Percentiles rank a stretch among this genome's conserved stretches.
Conservation (phyloP, 2,113 vertebrate genomes). For the Aegotheles bennettii region DNA sequence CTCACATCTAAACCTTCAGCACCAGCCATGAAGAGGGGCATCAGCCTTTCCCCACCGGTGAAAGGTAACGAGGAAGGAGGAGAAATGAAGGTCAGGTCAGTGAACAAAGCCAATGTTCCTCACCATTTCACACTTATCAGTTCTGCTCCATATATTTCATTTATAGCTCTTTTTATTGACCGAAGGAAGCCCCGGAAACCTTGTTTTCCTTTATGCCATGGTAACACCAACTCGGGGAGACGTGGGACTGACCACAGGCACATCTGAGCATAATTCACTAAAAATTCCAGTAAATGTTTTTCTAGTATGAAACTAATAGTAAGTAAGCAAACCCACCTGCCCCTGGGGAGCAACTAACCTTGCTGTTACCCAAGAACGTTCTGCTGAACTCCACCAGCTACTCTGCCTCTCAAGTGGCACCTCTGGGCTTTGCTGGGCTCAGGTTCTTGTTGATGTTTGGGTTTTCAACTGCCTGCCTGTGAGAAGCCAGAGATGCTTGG, state of each 20-base stretch:
- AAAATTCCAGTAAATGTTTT: conserved; percentile 51
- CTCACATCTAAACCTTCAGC: neutral
- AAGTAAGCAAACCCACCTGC: conserved; percentile 33
- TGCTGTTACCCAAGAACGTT: conserved; percentile 15
- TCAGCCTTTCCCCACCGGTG: neutral
- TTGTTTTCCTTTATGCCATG: neutral
- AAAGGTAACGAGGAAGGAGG: neutral
- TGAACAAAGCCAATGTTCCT: neutral
- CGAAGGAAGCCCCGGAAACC: conserved; percentile 19
- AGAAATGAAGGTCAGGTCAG: neutral
- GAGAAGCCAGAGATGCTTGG: neutral
- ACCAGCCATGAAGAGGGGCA: neutral
- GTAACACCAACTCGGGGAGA: neutral
- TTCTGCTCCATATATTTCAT: conserved; percentile 18
- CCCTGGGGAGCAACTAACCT: conserved; percentile 23
- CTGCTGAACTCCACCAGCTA: conserved; percentile 13
- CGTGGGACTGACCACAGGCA: conserved; percentile 33
- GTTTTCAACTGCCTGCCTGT: neutral
- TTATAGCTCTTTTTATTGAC: conserved; percentile 6
- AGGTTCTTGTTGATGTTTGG: neutral
- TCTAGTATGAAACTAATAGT: conserved; percentile 44
- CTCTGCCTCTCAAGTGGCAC: neutral
- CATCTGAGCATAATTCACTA: conserved; percentile 39
- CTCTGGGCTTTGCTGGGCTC: neutral
- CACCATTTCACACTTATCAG: neutral